Conservation (phyloP, 2,888 invertebrate genomes). For the Galeruca laticollis region DNA sequence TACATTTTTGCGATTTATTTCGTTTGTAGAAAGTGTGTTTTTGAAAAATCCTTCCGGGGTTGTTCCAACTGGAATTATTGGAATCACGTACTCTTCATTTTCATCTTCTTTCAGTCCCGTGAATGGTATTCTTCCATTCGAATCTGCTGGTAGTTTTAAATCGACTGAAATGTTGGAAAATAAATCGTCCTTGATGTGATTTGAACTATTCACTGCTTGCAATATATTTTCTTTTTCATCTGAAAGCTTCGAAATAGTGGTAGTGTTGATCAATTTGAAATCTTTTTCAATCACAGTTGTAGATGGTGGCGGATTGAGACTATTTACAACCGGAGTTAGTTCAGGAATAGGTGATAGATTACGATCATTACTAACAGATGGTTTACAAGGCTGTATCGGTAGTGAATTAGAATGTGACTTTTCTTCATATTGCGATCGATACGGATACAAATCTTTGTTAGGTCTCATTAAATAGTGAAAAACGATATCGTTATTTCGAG, state of each 20-base stretch:
- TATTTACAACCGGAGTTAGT: too few species aligned
- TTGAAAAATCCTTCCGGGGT: neutral
- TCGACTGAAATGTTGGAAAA: neutral
- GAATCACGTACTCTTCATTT: neutral
- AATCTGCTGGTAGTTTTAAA: neutral
- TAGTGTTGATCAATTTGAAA: neutral
- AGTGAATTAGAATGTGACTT: neutral
- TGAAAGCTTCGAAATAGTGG: too few species aligned
- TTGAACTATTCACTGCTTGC: neutral
- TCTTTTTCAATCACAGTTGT: neutral
- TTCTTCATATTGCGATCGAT: neutral
- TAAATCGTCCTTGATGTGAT: neutral
- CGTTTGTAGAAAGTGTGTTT: neutral
- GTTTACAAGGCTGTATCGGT: neutral
- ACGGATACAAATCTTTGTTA: neutral
- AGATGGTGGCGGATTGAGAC: too few species aligned
- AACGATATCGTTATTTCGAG: conserved; percentile 1
- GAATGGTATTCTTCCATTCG: neutral
- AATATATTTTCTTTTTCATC: too few species aligned
- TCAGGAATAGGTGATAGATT: too few species aligned
- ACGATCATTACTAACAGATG: too few species aligned
- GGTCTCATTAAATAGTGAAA: neutral
- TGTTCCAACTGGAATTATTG: conserved; percentile 2
- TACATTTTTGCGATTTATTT: neutral
- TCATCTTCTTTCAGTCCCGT: neutral